Evolutionary conservation across 1,140 invertebrate genomes (phyloP).

Genomic region (Bombus fervidus): DNA sequence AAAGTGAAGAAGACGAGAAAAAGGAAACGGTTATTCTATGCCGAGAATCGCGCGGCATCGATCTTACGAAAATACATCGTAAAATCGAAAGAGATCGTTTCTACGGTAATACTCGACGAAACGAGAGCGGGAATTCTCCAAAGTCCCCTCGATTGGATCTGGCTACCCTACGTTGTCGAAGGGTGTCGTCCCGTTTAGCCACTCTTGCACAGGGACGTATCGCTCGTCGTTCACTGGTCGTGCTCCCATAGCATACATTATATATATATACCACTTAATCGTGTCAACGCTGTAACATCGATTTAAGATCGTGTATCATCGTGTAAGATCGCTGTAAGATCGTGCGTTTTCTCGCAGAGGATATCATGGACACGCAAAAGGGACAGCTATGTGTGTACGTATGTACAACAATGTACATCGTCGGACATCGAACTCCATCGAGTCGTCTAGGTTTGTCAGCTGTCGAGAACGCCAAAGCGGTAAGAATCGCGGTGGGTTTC

Average conservation of each 20-base stretch:
- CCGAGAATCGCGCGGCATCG: background rate
- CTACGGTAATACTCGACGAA: background rate
- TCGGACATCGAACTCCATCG: background rate
- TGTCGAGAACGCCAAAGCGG: background rate
- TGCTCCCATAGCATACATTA: too few relatives aligned
- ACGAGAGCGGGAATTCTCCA: background rate
- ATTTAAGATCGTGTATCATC: too few relatives aligned
- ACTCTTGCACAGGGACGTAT: slow-evolving; percentile 11
- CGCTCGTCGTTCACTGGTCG: background rate
- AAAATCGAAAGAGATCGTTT: background rate
- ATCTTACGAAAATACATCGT: background rate
- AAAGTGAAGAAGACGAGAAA: background rate
- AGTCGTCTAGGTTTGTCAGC: background rate
- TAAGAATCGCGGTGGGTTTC: background rate
- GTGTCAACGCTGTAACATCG: too few relatives aligned
- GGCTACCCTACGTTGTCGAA: slow-evolving; percentile 1
- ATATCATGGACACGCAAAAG: too few relatives aligned
- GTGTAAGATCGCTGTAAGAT: too few relatives aligned
- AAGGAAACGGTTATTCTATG: background rate
- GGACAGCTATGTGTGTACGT: too few relatives aligned
- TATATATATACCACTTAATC: too few relatives aligned
- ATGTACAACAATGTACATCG: too few relatives aligned
- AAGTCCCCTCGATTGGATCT: slow-evolving; percentile 36
- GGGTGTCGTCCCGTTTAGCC: slow-evolving; percentile 16
- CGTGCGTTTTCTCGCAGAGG: too few relatives aligned